Evolutionary conservation across 2,888 invertebrate genomes (phyloP).

Genomic region (Metellina segmentata): DNA sequence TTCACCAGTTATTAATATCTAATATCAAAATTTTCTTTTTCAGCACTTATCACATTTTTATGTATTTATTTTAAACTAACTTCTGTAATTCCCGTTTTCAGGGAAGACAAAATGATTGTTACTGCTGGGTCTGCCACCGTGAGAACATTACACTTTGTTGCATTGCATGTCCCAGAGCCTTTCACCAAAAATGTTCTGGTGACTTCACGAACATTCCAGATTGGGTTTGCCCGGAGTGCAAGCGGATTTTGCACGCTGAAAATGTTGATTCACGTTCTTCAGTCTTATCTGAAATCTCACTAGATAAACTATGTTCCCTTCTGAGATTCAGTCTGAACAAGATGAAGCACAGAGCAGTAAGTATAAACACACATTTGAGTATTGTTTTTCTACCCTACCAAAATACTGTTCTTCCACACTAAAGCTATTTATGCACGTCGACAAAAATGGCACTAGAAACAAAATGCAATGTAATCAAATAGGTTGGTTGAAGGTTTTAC

Average conservation of each 20-base stretch:
- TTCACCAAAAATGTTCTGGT: slow-evolving; percentile 88
- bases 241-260: slow-evolving; percentile 87
- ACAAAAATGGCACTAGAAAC: no score
- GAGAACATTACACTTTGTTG: slow-evolving; percentile 83
- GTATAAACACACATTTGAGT: slow-evolving; percentile 78
- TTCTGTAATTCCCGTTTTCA: slow-evolving; percentile 1
- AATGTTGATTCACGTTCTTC: slow-evolving; percentile 84
- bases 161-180: slow-evolving; percentile 91
- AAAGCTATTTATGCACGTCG: no score
- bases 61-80: not conserved
- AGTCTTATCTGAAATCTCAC: slow-evolving; percentile 87
- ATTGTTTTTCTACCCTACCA: no score
- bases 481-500: no score
- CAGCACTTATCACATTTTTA: not conserved
- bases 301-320: slow-evolving; percentile 89
- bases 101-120: slow-evolving; percentile 84
- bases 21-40: no score
- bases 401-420: no score
- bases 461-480: no score
- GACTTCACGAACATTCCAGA: slow-evolving; percentile 80
- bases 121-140: slow-evolving; percentile 95
- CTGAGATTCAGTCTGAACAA: slow-evolving; percentile 89
- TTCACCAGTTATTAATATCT: no score
- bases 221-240: slow-evolving; percentile 95
- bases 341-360: slow-evolving; percentile 92